Conservation (phyloP, 2,888 invertebrate genomes). For the Xestoiulus laeticollis region DNA sequence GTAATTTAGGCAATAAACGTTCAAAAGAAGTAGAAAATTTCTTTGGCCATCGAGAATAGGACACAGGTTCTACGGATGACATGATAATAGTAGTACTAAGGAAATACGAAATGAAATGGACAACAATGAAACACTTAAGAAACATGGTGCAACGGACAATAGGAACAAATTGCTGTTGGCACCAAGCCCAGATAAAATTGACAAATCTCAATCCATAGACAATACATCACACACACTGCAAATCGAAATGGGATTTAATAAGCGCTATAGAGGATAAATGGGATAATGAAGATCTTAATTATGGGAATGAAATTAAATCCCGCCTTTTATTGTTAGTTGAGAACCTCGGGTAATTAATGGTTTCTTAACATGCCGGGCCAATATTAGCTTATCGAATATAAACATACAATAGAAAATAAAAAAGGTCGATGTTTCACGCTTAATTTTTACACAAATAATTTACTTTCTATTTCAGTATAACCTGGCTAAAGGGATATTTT, state of each 20-base stretch:
- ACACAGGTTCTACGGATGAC: not conserved
- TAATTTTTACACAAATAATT: not conserved
- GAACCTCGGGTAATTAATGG: not conserved
- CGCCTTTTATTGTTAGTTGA: conserved; percentile 20
- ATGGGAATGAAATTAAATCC: not conserved
- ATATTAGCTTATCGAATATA: not conserved
- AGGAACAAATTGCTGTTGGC: not conserved
- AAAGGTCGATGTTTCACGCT: not conserved
- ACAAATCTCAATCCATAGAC: not conserved
- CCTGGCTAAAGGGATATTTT: too few relatives aligned
- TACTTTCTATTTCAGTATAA: too few relatives aligned
- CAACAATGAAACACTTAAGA: not conserved
- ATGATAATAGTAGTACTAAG: not conserved
- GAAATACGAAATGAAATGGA: not conserved
- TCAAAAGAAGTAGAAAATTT: not conserved
- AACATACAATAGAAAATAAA: not conserved
- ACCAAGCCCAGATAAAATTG: conserved; percentile 27
- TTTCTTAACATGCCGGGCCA: not conserved
- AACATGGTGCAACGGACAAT: not conserved
- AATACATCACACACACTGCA: not conserved
- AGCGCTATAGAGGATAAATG: not conserved
- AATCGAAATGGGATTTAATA: conserved; percentile 11
- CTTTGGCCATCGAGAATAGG: not conserved
- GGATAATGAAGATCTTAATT: not conserved
- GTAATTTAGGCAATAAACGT: not conserved